Evolutionary conservation across 2,888 invertebrate genomes (phyloP).

Genomic region (Calephelis perditalis): DNA sequence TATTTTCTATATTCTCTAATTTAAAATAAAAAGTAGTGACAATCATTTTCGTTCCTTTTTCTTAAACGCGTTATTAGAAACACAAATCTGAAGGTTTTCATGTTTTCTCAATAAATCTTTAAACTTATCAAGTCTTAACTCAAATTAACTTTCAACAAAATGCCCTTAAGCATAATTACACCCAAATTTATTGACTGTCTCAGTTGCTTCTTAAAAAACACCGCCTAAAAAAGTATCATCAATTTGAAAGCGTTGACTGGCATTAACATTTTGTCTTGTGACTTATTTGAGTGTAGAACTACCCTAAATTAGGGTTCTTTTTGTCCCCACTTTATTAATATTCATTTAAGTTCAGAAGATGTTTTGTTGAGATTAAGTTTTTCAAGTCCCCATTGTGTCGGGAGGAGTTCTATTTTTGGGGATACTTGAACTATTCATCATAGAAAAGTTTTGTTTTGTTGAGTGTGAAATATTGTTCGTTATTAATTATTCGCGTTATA

Average conservation of each 20-base stretch:
- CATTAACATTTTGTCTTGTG: conserved; percentile 52
- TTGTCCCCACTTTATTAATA: conserved; percentile 46
- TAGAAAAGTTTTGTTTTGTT: conserved; percentile 48
- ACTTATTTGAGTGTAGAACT: conserved; percentile 37
- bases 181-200: conserved; percentile 64
- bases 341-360: conserved; percentile 52
- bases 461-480: conserved; percentile 50
- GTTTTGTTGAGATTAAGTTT: conserved; percentile 54
- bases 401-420: conserved; percentile 12
- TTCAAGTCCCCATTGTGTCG: conserved; percentile 7
- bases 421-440: conserved; percentile 42
- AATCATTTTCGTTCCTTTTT: too few species aligned
- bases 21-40: too few species aligned
- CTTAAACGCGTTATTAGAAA: conserved; percentile 23
- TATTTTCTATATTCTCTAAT: too few species aligned
- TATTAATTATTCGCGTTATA: conserved; percentile 42
- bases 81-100: conserved; percentile 26
- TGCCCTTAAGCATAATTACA: conserved; percentile 63
- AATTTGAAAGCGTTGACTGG: conserved; percentile 54
- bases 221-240: conserved; percentile 48
- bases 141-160: conserved; percentile 72
- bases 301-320: conserved; percentile 47
- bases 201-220: conserved; percentile 33
- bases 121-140: conserved; percentile 45
- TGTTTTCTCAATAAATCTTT: conserved; percentile 56